Conservation (phyloP, 2,113 vertebrate genomes). For the Electrona antarctica region DNA sequence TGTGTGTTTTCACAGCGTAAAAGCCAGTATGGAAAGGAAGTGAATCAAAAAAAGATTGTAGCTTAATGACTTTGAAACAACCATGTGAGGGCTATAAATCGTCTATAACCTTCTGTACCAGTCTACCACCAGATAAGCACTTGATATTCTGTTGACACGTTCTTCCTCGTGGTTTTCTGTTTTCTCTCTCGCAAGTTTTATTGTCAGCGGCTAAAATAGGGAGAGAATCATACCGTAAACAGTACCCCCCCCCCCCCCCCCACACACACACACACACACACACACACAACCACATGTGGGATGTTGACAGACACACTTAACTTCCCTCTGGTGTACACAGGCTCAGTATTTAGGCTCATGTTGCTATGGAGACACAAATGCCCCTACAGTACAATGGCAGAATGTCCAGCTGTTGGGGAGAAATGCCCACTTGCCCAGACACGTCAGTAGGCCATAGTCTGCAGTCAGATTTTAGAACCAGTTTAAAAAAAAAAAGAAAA, state of each 20-base stretch:
- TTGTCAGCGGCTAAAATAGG: no score
- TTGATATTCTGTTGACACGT: constrained; percentile 7
- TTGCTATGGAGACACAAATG: constrained; percentile 55
- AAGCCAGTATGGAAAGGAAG: constrained; percentile 1
- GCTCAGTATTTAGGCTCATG: constrained; percentile 35
- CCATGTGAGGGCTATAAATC: neutral
- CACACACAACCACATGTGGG: constrained; percentile 7
- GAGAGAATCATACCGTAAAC: neutral
- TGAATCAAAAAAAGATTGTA: constrained; percentile 2
- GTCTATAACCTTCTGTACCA: no score
- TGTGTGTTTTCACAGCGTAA: constrained; percentile 42
- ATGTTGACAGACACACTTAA: constrained; percentile 16
- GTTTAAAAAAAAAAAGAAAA: neutral
- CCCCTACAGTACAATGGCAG: constrained; percentile 7
- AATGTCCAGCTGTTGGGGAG: constrained; percentile 12
- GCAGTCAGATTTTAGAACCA: neutral
- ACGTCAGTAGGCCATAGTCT: neutral
- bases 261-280: constrained; percentile 10
- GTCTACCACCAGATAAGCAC: neutral
- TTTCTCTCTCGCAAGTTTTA: neutral
- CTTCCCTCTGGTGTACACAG: constrained; percentile 29
- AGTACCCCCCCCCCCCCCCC: neutral
- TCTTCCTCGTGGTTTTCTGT: neutral
- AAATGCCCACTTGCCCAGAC: neutral
- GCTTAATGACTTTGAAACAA: constrained; percentile 40